Evolutionary conservation across 2,888 invertebrate species (phyloP).

Genomic region (Cylloceria caligata): DNA sequence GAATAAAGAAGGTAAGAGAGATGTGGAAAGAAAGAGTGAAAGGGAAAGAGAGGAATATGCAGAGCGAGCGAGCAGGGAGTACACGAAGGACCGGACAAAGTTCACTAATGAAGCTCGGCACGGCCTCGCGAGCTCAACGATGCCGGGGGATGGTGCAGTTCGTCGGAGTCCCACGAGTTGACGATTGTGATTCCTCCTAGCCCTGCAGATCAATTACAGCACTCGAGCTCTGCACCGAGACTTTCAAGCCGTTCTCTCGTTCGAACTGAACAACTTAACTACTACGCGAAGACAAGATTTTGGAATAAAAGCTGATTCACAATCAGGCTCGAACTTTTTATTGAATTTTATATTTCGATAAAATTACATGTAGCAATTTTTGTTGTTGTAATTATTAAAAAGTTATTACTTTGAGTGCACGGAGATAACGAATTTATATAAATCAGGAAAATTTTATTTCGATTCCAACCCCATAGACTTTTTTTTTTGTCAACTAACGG

Average conservation of each 20-base stretch:
- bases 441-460: too few relatives aligned
- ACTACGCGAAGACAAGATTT: not conserved
- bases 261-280: constrained; percentile 36
- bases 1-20: constrained; percentile 5
- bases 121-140: constrained; percentile 52
- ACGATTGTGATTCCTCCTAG: constrained; percentile 58
- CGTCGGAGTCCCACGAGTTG: constrained; percentile 25
- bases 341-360: not conserved
- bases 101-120: constrained; percentile 65
- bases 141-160: constrained; percentile 36
- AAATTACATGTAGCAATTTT: too few relatives aligned
- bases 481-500: too few relatives aligned
- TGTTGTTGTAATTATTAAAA: too few relatives aligned
- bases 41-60: not conserved
- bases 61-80: constrained; percentile 1
- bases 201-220: constrained; percentile 58
- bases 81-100: constrained; percentile 60
- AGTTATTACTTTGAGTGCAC: too few relatives aligned
- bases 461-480: too few relatives aligned
- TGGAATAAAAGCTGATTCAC: not conserved
- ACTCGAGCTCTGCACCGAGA: not conserved
- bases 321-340: not conserved
- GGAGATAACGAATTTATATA: too few relatives aligned
- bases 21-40: not conserved
- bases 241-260: constrained; percentile 23